Evolutionary conservation across 2,888 invertebrate genomes (phyloP), one percentile per base, ranked within the genome.

Genomic region (Axea sp.): DNA sequence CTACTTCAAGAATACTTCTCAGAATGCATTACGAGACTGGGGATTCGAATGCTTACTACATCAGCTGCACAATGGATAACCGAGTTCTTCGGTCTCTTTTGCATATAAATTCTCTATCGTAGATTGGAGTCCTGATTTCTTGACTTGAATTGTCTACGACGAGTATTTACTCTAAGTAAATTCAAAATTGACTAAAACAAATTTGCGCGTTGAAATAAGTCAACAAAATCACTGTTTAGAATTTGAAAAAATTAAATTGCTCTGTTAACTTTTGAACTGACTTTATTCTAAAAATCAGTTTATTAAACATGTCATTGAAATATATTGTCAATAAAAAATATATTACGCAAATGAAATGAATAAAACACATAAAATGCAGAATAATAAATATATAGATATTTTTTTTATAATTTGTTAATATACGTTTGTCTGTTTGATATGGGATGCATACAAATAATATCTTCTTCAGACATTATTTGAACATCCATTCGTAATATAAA

Each of bases 21-120:
- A 26, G 28, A 12, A 49, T 49, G 49, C 41, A 62, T 51, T 31
- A 62, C 49, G 41, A 49, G 31, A 41, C 39, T 28, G 31, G 31
- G 19, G 41, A 30, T 31, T n/a, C 24, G 15, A 14, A 49, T 41
- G 22, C 41, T 11, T 41, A 17, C 14, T 28, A 31, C 9, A 24
- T 11, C n/a, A 14, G 4, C 8, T 19, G 24, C n/a, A 41, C 49
- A 49, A 41, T 7, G 8, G 47, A 30, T 47, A 33, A 11, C 28
- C 2, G 11, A 41, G 31, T 14, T 49, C 49, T 8, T 41, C 8
- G 19, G 30, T 28, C 28, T 30, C 41, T 51, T 62, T 49, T 49
- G 41, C 62, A 62, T 49, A 62, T 49, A 62, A 49, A 62, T 49
- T 39, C 19, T 9, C 11, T 28, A 49, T 62, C 39, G n/a, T 28